A percentile compares a stretch with the other conserved stretches of the same genome.
These are phyloP conservation scores for Taxidea taxus DNA, from an alignment of 2,113 vertebrate genomes.

Conservation along the genomic window DNA sequence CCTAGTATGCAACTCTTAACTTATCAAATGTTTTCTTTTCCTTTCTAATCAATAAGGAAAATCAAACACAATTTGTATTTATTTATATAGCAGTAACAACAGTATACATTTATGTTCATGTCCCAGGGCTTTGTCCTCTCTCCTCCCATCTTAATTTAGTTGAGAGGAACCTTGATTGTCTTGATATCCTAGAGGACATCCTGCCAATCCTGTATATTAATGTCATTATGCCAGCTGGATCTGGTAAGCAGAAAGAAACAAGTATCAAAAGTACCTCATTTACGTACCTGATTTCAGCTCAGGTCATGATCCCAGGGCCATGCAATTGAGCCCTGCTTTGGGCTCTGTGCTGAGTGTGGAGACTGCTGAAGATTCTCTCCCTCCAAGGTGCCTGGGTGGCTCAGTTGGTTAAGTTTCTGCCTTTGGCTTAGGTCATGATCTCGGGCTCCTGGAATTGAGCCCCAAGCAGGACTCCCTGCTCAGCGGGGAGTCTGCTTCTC, in stretches of 20 bases:
- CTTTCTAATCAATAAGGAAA: not conserved
- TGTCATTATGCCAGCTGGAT: not conserved
- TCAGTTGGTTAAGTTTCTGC: not conserved
- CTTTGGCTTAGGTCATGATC: too few relatives aligned
- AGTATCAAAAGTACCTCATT: not conserved
- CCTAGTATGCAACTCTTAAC: not conserved
- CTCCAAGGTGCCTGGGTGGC: not conserved
- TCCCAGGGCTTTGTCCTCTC: not conserved
- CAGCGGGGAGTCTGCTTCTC: too few relatives aligned
- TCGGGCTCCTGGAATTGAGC: too few relatives aligned
- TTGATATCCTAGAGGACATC: not conserved
- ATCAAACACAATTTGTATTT: not conserved
- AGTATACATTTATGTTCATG: not conserved
- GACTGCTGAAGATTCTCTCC: too few relatives aligned
- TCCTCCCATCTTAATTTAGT: not conserved
- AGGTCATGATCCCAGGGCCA: too few relatives aligned
- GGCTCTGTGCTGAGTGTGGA: too few relatives aligned
- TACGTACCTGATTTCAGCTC: not conserved
- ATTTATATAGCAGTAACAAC: not conserved
- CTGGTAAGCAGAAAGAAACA: not conserved
- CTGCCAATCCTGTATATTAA: not conserved
- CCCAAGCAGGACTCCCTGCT: too few relatives aligned
- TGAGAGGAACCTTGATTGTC: not conserved
- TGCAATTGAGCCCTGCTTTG: too few relatives aligned
- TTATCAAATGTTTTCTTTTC: not conserved